Percentiles rank a stretch among this genome's conserved stretches.
These are phyloP conservation scores for Suricata suricatta DNA, from an alignment of 2,113 vertebrate genomes.

Conservation along the genomic window DNA sequence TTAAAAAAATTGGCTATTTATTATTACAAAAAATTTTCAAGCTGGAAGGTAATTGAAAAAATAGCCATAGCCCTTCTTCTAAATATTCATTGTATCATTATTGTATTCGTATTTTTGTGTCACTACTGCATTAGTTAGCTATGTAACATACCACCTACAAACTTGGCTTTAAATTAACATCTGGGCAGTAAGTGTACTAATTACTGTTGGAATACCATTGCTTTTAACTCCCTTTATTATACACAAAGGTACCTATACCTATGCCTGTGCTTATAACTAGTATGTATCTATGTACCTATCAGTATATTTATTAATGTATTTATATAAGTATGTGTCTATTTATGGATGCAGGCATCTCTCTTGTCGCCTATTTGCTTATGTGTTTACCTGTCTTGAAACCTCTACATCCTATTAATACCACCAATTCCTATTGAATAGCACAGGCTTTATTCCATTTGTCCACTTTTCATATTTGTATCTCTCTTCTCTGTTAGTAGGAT, in stretches of 20 bases:
- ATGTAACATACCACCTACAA: neutral
- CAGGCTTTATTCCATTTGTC: neutral
- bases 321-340: neutral
- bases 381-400: neutral
- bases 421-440: neutral
- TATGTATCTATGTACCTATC: neutral
- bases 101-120: too few species aligned
- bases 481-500: neutral
- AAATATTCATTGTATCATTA: neutral
- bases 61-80: neutral
- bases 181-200: neutral
- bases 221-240: neutral
- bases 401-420: neutral
- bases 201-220: neutral
- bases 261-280: neutral
- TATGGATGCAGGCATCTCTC: neutral
- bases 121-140: neutral
- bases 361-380: neutral
- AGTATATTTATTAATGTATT: neutral
- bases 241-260: neutral
- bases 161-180: neutral
- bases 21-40: neutral
- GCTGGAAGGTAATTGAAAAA: neutral
- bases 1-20: neutral
- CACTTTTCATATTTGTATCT: neutral